phyloP scores from a whole-genome alignment of 2,113 vertebrate species.

The Pontoporia blainvillei region DNA sequence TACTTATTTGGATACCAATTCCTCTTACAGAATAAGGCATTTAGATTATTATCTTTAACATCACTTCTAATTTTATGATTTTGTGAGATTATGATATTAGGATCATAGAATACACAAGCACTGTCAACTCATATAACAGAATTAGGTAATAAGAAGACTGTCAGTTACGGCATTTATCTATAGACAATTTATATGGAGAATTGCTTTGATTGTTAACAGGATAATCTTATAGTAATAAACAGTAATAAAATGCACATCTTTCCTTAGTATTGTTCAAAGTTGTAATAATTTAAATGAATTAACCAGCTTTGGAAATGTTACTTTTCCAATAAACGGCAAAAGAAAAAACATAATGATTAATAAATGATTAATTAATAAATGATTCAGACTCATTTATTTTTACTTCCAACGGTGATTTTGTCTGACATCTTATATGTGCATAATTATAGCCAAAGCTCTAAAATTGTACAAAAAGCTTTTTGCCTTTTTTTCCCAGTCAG shows the following conservation, averaged over 20 bases:
- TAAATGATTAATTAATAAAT: conserved; percentile 68
- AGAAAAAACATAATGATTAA: conserved; percentile 39
- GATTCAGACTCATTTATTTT: conserved; percentile 54
- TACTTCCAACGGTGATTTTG: conserved; percentile 45
- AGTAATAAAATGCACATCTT: conserved; percentile 49
- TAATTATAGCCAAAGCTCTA: conserved; percentile 54
- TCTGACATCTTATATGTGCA: conserved; percentile 56
- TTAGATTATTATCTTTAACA: background rate
- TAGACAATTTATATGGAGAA: background rate
- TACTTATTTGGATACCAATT: background rate
- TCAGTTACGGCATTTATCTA: background rate
- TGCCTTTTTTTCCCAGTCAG: background rate
- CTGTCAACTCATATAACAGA: background rate
- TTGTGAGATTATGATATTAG: background rate
- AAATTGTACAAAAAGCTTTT: conserved; percentile 37
- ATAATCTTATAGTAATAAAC: conserved; percentile 42
- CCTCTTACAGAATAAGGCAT: background rate
- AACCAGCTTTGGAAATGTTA: conserved; percentile 65
- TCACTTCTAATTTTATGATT: background rate
- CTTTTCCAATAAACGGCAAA: conserved; percentile 60
- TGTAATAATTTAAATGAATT: conserved; percentile 70
- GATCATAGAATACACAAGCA: background rate
- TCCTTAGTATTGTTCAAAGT: conserved; percentile 58
- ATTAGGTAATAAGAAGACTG: background rate
- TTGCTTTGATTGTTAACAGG: conserved; percentile 3